These are phyloP conservation scores for Drosophila mauritiana DNA, from an alignment of 1,140 invertebrate genomes.

Conservation along the genomic window DNA sequence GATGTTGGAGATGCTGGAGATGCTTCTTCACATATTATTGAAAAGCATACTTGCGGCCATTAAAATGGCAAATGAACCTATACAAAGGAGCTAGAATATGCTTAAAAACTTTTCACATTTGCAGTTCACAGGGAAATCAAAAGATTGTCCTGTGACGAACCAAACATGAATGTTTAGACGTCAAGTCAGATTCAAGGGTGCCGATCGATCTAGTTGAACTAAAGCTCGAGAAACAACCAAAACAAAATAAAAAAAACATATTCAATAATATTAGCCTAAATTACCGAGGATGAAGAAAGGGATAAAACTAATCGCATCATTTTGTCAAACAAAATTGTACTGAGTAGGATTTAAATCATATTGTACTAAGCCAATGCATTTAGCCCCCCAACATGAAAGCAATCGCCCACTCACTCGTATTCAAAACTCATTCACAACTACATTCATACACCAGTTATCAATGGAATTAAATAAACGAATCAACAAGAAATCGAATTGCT, in stretches of 20 bases:
- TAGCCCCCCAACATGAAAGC: constrained; percentile 27
- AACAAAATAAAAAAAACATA: constrained; percentile 30
- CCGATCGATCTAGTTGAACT: constrained; percentile 61
- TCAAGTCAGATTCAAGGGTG: constrained; percentile 15
- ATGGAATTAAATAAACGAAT: constrained; percentile 18
- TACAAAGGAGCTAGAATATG: background rate
- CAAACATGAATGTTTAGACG: constrained; percentile 37
- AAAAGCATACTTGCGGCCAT: background rate
- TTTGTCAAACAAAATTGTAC: constrained; percentile 71
- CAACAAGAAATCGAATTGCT: constrained; percentile 11
- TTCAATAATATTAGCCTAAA: constrained; percentile 59
- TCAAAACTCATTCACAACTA: constrained; percentile 1
- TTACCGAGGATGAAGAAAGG: constrained; percentile 10
- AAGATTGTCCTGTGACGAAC: background rate
- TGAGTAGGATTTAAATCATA: constrained; percentile 68
- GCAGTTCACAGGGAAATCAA: background rate
- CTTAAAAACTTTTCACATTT: background rate
- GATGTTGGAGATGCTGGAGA: background rate
- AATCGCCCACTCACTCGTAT: constrained; percentile 17
- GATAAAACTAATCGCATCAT: constrained; percentile 7
- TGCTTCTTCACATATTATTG: background rate
- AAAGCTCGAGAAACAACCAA: constrained; percentile 56
- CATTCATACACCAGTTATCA: constrained; percentile 9
- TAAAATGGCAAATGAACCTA: background rate
- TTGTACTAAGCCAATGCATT: constrained; percentile 69